These are phyloP conservation scores for Gobio gobio DNA, from an alignment of 2,113 vertebrate genomes.

Conservation along the genomic window DNA sequence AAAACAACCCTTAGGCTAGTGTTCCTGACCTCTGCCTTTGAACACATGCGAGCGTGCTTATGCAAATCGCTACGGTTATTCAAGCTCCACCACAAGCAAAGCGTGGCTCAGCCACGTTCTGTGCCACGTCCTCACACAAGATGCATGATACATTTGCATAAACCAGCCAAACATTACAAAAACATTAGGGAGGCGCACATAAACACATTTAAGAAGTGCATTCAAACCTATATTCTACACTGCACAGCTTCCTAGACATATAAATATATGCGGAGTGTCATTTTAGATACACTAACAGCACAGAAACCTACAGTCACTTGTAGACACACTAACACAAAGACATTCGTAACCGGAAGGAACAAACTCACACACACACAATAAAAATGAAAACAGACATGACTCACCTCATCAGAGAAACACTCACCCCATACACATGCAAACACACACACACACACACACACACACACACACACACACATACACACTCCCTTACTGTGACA, in stretches of 20 bases:
- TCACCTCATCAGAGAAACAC: conserved; percentile 40
- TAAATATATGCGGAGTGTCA: conserved; percentile 8
- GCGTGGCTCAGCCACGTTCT: conserved; percentile 11
- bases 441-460: conserved; percentile 42
- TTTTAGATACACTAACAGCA: not conserved
- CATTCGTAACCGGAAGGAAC: conserved; percentile 9
- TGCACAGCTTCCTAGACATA: not conserved
- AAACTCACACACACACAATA: conserved; percentile 31
- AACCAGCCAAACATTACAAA: not conserved
- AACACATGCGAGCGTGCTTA: conserved; percentile 37
- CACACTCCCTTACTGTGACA: conserved; percentile 51
- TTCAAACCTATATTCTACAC: not conserved
- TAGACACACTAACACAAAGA: conserved; percentile 37
- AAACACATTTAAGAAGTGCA: conserved; percentile 14
- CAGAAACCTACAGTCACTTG: conserved; percentile 9
- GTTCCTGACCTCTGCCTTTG: conserved; percentile 47
- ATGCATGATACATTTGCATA: conserved; percentile 5
- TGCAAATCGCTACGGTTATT: conserved; percentile 44
- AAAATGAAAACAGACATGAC: conserved; percentile 32
- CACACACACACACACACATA: conserved; percentile 46
- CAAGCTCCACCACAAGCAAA: conserved; percentile 13
- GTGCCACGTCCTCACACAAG: not conserved
- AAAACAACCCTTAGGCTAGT: conserved; percentile 41
- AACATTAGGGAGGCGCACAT: not conserved
- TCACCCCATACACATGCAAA: conserved; percentile 42